These are phyloP conservation scores for Idris sp. DNA, from an alignment of 1,140 invertebrate genomes.

Conservation along the genomic window DNA sequence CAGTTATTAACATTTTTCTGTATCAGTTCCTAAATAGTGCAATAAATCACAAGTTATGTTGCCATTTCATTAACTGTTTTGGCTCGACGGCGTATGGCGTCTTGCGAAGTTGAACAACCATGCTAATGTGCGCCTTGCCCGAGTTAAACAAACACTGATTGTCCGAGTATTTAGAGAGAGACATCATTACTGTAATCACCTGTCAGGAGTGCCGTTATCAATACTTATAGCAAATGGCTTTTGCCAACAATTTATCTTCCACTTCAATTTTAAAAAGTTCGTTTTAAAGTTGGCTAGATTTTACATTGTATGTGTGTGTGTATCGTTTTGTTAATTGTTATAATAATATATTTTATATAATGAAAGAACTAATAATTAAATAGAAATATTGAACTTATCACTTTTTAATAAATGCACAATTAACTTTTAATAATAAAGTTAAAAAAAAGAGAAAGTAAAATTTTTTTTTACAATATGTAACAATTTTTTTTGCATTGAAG, in stretches of 20 bases:
- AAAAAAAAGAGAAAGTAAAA: too few relatives aligned
- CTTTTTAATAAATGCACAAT: too few relatives aligned
- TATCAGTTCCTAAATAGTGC: slow-evolving; percentile 51
- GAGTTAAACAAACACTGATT: slow-evolving; percentile 58
- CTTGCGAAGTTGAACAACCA: slow-evolving; percentile 43
- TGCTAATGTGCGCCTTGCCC: slow-evolving; percentile 39
- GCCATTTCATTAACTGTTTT: slow-evolving; percentile 45
- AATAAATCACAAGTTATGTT: slow-evolving; percentile 55
- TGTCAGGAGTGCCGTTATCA: slow-evolving; percentile 45
- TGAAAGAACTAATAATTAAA: too few relatives aligned
- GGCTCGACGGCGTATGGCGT: slow-evolving; percentile 23
- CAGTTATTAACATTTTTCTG: slow-evolving; percentile 60
- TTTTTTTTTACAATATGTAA: too few relatives aligned
- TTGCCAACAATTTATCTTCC: slow-evolving; percentile 42
- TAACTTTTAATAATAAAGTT: too few relatives aligned
- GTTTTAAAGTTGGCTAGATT: too few relatives aligned
- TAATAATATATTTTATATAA: too few relatives aligned
- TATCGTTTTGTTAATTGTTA: slow-evolving; percentile 28
- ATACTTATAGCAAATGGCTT: slow-evolving; percentile 48
- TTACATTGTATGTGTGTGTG: too few relatives aligned
- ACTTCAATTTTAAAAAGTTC: slow-evolving; percentile 31
- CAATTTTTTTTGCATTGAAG: too few relatives aligned
- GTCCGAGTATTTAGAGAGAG: slow-evolving; percentile 47
- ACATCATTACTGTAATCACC: slow-evolving; percentile 58
- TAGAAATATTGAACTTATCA: too few relatives aligned